Evolutionary conservation across 2,797 vertebrate species (phyloP), one percentile per base, ranked within the genome.

Genomic region (Amniataba percoides): DNA sequence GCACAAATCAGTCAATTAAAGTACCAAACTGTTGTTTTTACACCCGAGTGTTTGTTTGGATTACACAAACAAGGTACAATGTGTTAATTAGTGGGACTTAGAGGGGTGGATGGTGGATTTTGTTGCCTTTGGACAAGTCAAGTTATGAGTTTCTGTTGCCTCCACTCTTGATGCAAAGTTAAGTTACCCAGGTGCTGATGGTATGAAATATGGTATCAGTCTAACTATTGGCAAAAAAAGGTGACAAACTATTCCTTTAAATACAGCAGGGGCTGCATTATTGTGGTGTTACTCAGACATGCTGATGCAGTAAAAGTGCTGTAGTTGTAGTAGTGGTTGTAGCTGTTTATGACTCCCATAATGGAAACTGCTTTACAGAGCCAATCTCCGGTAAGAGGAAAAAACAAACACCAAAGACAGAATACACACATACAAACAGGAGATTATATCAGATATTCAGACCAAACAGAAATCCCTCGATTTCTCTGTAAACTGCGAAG

Each of bases 241-340:
- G n/a, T 48, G 34, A 49, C 14, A 43, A 57, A 59, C 55, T 23
- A 21, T 58, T 64, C 59, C 36, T 67, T 59, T 66, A 43, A 71
- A 56, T 60, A 48, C 34, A 65, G 25, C 15, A 3, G 13, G 19
- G 39, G 34, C 19, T 16, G n/a, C 25, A 55, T 48, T 39, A 25
- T 11, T 3, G 23, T 25, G 11, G 11, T 21, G 23, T 57, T 57
- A 5, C 16, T 4, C 7, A 31, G 34, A 14, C 42, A 11, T 51
- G 66, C 42, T 8, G 49, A 48, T 2, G 11, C 19, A 0, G 45
- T 64, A n/a, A 18, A 58, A 52, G 9, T 16, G 2, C 27, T 21
- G 13, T 25, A 21, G 61, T 53, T 45, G 27, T 46, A 9, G 25
- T n/a, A 31, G 25, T n/a, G 12, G 25, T n/a, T n/a, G n/a, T 14